Percentiles rank a stretch among this genome's conserved stretches.
phyloP scores from a whole-genome alignment of 2,113 vertebrate species.

The Rhabdornis inornatus region DNA sequence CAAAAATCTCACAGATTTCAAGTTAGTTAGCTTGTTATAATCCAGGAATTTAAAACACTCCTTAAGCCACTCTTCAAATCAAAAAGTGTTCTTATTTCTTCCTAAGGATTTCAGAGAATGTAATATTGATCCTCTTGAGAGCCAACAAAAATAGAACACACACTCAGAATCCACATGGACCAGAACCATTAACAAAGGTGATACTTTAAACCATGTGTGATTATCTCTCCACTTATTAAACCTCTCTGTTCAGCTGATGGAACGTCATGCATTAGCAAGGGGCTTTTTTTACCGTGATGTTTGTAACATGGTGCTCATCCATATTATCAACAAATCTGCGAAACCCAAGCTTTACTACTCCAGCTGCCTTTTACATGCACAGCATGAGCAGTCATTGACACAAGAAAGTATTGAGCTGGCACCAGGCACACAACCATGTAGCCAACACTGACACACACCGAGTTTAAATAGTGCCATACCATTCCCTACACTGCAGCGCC shows the following conservation, averaged over 20 bases:
- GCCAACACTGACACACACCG: constrained; percentile 5
- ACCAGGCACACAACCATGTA: neutral
- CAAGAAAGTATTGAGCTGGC: neutral
- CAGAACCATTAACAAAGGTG: neutral
- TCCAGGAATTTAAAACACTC: neutral
- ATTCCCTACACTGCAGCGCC: constrained; percentile 31
- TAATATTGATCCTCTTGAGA: neutral
- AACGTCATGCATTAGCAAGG: neutral
- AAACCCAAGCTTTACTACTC: constrained; percentile 24
- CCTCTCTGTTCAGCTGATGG: neutral
- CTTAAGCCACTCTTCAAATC: neutral
- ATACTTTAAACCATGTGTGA: neutral
- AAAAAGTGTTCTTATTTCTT: neutral
- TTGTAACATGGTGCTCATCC: neutral
- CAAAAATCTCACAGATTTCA: neutral
- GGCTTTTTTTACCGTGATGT: neutral
- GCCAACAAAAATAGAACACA: constrained; percentile 6
- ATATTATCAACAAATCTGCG: neutral
- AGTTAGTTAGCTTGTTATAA: neutral
- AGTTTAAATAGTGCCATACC: constrained; percentile 40
- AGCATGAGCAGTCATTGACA: neutral
- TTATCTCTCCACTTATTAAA: neutral
- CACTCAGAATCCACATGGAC: neutral
- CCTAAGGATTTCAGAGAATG: neutral
- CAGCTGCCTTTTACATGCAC: constrained; percentile 10